Base-by-base conservation (phyloP, 2,113 vertebrate species). In the Malurus elegans region DNA sequence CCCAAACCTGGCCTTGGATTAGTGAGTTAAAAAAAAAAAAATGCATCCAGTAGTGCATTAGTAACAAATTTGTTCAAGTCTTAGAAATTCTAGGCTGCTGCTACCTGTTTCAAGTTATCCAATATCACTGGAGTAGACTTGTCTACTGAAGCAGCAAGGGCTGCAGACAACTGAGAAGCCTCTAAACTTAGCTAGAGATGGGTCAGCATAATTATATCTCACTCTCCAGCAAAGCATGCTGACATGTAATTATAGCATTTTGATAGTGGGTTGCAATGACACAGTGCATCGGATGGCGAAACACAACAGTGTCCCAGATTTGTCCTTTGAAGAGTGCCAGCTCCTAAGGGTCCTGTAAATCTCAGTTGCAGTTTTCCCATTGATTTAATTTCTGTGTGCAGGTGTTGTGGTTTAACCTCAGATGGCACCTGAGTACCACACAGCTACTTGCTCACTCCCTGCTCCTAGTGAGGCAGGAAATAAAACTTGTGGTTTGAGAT, bases 201-300 rank as follows among this genome's bases (percentile, higher is more conserved):
- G 61, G 25, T 96, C 87, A 95, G 92, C 93, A 75, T 66, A 90
- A 93, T 81, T 85, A 40, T 95, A 91, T 82, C 93, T 94, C 34
- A 21, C 65, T 73, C 67, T 86, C 51, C 34, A 25, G 20, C 12
- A 29, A 23, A 79, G 40, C 78, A 87, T n/a, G 74, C 78, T 87
- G 84, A 90, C 87, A 75, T 45, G 65, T 47, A 94, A 85, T 91
- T 81, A 48, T 23, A 91, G 61, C 61, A 56, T 89, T 93, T 86
- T 89, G 71, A 79, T 85, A 84, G 80, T 31, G 29, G 47, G 25
- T 67, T 81, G 57, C 70, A 85, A 56, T 31, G 58, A 66, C 88
- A 54, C n/a, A 32, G 57, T 14, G 28, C 54, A 89, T 91, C 3
- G 15, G 53, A 81, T 26, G 28, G 65, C 42, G 79, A 86, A 92